Evolutionary conservation across 2,888 invertebrate genomes (phyloP), one percentile per base, ranked within the genome.

Genomic region (Eilema caniola): DNA sequence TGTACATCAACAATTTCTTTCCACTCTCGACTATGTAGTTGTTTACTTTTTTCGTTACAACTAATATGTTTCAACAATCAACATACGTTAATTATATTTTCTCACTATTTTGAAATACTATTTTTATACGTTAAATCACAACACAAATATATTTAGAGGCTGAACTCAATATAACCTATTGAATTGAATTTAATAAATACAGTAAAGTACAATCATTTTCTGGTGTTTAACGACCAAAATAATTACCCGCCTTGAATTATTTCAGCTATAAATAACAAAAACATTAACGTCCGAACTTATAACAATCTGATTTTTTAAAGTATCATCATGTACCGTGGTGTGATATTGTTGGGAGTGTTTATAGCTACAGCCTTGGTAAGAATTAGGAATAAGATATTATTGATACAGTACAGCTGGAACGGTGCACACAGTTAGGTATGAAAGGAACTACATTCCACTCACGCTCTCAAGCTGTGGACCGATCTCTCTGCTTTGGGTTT

Each of bases 191-290:
- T 24, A 33, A 61, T n/a, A 61, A 31, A 28, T 60, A 28, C 20
- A 11, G 60, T 28, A 28, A 60, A 60, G 25, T 60, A 60, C 57
- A 59, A 61, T 31, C 8, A 61, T 61, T 31, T 61, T 61, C 61
- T 61, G 61, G 31, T 61, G 28, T n/a, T 41, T 47, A 64, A 41
- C 28, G 64, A n/a, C 10, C 53, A n/a, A 53, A 53, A 53, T 53
- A n/a, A 53, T n/a, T 53, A n/a, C 20, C 20, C 7, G 20, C 47
- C 47, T 20, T 47, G 20, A 47, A 47, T 20, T n/a, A n/a, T 53
- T n/a, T 53, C n/a, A n/a, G 53, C n/a, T 53, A 53, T 53, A 53
- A 53, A 53, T 53, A 20, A 20, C 7, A 60, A 31, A 60, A 28
- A 60, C 20, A 16, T 59, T 25, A 61, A n/a, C n/a, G 20, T 31